phyloP scores from a whole-genome alignment of 2,113 vertebrate genomes.

The Tachysurus vachellii region DNA sequence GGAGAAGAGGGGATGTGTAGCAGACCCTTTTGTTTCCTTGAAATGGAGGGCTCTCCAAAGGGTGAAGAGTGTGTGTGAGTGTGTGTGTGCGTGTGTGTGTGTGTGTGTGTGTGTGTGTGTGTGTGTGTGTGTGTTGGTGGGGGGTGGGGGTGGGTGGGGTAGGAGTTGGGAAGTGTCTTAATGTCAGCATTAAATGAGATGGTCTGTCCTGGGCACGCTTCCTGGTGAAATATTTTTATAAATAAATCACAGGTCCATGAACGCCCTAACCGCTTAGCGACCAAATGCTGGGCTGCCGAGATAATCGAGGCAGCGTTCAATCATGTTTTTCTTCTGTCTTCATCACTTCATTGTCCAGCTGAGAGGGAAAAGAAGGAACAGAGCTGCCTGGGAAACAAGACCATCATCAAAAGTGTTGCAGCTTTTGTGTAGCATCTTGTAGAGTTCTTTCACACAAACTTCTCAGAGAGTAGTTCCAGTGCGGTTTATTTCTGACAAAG shows the following conservation, averaged over 20 bases:
- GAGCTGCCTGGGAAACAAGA: background rate
- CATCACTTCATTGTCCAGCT: conserved; percentile 14
- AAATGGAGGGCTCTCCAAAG: conserved; percentile 79
- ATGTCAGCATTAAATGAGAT: conserved; percentile 72
- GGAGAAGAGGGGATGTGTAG: conserved; percentile 66
- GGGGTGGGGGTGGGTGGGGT: conserved; percentile 62
- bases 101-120: background rate
- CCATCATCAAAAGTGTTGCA: background rate
- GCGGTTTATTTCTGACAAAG: no score
- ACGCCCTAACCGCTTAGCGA: conserved; percentile 67
- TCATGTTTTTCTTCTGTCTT: background rate
- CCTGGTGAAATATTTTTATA: conserved; percentile 77
- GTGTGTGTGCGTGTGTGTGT: background rate
- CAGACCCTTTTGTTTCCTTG: conserved; percentile 78
- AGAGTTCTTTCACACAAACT: background rate
- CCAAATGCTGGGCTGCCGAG: conserved; percentile 36
- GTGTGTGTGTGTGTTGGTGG: background rate
- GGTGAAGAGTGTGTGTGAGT: conserved; percentile 57
- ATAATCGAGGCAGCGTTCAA: conserved; percentile 17
- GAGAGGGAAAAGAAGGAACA: background rate
- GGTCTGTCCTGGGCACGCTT: conserved; percentile 75
- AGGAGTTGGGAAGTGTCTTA: conserved; percentile 29
- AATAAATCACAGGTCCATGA: conserved; percentile 77
- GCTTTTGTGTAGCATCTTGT: background rate
- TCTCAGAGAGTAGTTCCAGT: background rate